Conservation (phyloP, 2,888 invertebrate genomes). For the Lydus trimaculatus region DNA sequence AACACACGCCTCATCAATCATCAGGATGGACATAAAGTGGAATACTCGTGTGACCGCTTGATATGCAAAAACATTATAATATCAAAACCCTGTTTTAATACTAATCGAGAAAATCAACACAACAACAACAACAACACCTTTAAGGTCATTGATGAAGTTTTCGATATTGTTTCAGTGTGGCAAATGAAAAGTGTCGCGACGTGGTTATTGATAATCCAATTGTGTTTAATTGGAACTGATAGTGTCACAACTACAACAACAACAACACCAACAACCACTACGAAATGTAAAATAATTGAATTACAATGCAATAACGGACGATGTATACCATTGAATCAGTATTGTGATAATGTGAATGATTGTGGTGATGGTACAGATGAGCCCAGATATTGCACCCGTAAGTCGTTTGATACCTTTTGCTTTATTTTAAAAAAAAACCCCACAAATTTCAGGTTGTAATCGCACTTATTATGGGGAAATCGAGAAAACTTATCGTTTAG, state of each 20-base stretch:
- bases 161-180: constrained; percentile 30
- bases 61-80: constrained; percentile 26
- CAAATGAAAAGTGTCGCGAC: constrained; percentile 29
- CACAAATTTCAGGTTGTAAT: constrained; percentile 78
- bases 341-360: constrained; percentile 80
- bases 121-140: too few species aligned
- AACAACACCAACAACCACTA: neutral
- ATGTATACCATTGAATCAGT: constrained; percentile 75
- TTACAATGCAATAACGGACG: constrained; percentile 72
- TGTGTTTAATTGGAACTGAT: constrained; percentile 58
- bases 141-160: too few species aligned
- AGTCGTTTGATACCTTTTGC: constrained; percentile 59
- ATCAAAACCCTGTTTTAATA: constrained; percentile 13
- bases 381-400: constrained; percentile 82
- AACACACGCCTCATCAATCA: constrained; percentile 24
- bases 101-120: neutral
- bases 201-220: constrained; percentile 20
- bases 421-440: too few species aligned
- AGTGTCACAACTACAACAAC: neutral
- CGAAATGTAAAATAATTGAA: constrained; percentile 71
- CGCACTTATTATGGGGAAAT: constrained; percentile 90
- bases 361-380: constrained; percentile 84
- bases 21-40: constrained; percentile 4
- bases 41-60: constrained; percentile 16
- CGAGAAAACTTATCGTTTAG: constrained; percentile 85